These are phyloP conservation scores for Hippocampus mohnikei DNA, from an alignment of 2,113 vertebrate species.

Conservation along the genomic window DNA sequence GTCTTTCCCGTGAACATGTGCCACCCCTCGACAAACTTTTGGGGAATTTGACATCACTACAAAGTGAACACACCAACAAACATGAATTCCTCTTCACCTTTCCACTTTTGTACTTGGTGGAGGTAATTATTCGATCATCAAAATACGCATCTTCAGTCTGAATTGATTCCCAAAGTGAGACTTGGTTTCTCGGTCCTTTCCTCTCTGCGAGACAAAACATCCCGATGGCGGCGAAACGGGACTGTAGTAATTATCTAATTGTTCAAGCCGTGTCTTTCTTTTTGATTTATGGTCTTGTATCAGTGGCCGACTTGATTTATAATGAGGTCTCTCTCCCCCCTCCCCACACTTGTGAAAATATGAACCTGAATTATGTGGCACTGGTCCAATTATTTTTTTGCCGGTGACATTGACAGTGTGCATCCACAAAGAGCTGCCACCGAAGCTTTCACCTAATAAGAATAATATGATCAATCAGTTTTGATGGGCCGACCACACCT, in stretches of 20 bases:
- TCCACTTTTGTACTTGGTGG: neutral
- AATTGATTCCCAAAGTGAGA: slow-evolving; percentile 38
- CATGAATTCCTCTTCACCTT: neutral
- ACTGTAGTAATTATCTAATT: slow-evolving; percentile 80
- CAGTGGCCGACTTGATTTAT: slow-evolving; percentile 76
- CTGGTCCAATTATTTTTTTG: slow-evolving; percentile 76
- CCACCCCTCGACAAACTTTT: neutral
- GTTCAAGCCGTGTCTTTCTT: slow-evolving; percentile 70
- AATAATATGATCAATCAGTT: slow-evolving; percentile 77
- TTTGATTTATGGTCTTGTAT: slow-evolving; percentile 77
- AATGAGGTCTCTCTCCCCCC: slow-evolving; percentile 69
- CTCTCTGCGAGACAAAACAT: slow-evolving; percentile 45
- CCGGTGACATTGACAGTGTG: slow-evolving; percentile 64
- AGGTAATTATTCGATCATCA: neutral
- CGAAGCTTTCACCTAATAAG: slow-evolving; percentile 75
- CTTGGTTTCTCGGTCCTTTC: slow-evolving; percentile 21
- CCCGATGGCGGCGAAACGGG: slow-evolving; percentile 56
- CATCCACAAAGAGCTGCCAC: slow-evolving; percentile 67
- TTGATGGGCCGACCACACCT: slow-evolving; percentile 59
- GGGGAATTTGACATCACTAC: neutral
- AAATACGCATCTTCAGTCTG: slow-evolving; percentile 6
- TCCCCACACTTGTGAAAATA: slow-evolving; percentile 73
- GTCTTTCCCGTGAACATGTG: too few species aligned
- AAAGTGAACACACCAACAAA: neutral
- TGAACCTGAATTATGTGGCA: slow-evolving; percentile 75